Conservation (phyloP, 2,113 vertebrate genomes). For the Colossoma macropomum region DNA sequence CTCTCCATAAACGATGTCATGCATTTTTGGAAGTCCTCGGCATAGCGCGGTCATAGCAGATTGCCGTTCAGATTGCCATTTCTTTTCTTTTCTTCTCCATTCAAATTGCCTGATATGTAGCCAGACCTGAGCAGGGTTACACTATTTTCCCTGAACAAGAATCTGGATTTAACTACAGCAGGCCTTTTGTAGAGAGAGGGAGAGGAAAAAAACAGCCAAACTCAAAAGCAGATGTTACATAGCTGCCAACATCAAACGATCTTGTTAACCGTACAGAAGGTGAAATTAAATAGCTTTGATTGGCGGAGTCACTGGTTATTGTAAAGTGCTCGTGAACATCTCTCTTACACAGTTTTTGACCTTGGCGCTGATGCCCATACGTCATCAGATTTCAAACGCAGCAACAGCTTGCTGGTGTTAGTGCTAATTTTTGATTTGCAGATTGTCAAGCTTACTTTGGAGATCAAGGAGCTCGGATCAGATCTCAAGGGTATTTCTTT, state of each 20-base stretch:
- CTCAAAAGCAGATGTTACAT: constrained; percentile 76
- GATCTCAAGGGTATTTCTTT: constrained; percentile 57
- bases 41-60: constrained; percentile 54
- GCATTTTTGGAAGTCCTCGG: constrained; percentile 52
- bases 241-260: constrained; percentile 74
- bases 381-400: constrained; percentile 71
- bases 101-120: constrained; percentile 52
- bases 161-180: constrained; percentile 56
- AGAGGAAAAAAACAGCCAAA: constrained; percentile 28
- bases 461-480: constrained; percentile 57
- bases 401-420: constrained; percentile 69
- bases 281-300: constrained; percentile 78
- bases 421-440: constrained; percentile 78
- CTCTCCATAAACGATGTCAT: constrained; percentile 48
- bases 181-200: constrained; percentile 25
- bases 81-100: constrained; percentile 48
- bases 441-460: constrained; percentile 77
- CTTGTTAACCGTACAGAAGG: constrained; percentile 68
- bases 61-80: constrained; percentile 60
- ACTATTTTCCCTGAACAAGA: constrained; percentile 45
- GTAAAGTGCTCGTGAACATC: constrained; percentile 67
- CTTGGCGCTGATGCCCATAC: constrained; percentile 61
- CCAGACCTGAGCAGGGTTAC: constrained; percentile 43
- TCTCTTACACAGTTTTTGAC: constrained; percentile 67
- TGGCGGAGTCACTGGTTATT: constrained; percentile 69